phyloP scores from a whole-genome alignment of 1,140 invertebrate species.

The Marisa cornuarietis region DNA sequence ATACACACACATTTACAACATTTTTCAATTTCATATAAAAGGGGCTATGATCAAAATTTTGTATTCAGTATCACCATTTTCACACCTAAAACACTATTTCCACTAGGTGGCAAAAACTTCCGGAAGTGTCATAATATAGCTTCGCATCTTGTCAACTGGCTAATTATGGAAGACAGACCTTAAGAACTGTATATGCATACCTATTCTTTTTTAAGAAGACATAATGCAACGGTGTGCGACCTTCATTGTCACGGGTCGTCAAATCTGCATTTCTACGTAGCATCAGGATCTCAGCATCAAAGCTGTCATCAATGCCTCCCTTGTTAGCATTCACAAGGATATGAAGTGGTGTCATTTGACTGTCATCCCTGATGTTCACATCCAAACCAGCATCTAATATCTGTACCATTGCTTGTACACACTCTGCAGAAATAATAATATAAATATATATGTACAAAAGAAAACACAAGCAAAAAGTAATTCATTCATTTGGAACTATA shows the following conservation, averaged over 20 bases:
- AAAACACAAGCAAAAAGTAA: not conserved
- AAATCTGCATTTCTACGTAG: conserved; percentile 45
- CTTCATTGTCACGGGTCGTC: conserved; percentile 40
- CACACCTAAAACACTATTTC: too few relatives aligned
- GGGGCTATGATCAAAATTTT: too few relatives aligned
- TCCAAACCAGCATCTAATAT: conserved; percentile 45
- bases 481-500: too few relatives aligned
- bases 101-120: too few relatives aligned
- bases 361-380: conserved; percentile 39
- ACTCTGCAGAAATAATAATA: not conserved
- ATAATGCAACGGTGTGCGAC: conserved; percentile 66
- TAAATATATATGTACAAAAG: not conserved
- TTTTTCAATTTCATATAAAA: too few relatives aligned
- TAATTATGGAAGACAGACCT: not conserved
- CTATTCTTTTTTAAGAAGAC: conserved; percentile 62
- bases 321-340: conserved; percentile 59
- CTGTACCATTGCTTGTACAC: conserved; percentile 37
- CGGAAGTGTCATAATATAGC: too few relatives aligned
- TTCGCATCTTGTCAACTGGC: too few relatives aligned
- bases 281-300: conserved; percentile 56
- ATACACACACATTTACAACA: too few relatives aligned
- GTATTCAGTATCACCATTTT: too few relatives aligned
- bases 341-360: conserved; percentile 49
- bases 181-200: conserved; percentile 24
- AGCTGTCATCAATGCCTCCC: conserved; percentile 58